These are phyloP conservation scores for Drosophila watanabei DNA, from an alignment of 1,140 invertebrate species.

Conservation along the genomic window DNA sequence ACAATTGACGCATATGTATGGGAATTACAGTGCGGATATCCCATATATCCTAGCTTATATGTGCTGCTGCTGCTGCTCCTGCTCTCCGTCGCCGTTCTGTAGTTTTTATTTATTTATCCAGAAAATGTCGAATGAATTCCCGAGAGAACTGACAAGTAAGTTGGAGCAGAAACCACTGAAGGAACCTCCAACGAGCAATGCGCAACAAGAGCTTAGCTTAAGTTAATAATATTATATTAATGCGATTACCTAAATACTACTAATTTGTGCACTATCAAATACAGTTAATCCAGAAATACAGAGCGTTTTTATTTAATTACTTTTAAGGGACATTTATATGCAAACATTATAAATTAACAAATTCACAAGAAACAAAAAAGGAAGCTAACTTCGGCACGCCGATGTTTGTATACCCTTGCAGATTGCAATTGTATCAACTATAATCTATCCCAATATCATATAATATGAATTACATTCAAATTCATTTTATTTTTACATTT, in stretches of 20 bases:
- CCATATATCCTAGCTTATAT: constrained; percentile 44
- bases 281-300: constrained; percentile 50
- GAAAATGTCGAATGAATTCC: constrained; percentile 23
- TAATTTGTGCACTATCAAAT: constrained; percentile 79
- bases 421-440: too few species aligned
- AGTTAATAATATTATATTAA: constrained; percentile 64
- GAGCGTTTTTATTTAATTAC: neutral
- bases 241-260: constrained; percentile 71
- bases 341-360: too few species aligned
- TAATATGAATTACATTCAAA: too few species aligned
- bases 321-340: neutral
- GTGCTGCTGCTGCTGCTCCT: constrained; percentile 50
- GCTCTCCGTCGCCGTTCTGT: constrained; percentile 34
- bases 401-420: too few species aligned
- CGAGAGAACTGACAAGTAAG: constrained; percentile 12
- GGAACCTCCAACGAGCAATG: constrained; percentile 10
- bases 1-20: constrained; percentile 47
- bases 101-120: constrained; percentile 71
- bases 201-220: constrained; percentile 33
- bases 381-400: too few species aligned
- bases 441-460: too few species aligned
- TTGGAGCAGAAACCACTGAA: constrained; percentile 16
- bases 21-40: constrained; percentile 4
- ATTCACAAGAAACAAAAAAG: too few species aligned
- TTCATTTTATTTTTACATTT: too few species aligned